Evolutionary conservation across 1,140 invertebrate genomes (phyloP).

Genomic region (Belonocnema kinseyi): DNA sequence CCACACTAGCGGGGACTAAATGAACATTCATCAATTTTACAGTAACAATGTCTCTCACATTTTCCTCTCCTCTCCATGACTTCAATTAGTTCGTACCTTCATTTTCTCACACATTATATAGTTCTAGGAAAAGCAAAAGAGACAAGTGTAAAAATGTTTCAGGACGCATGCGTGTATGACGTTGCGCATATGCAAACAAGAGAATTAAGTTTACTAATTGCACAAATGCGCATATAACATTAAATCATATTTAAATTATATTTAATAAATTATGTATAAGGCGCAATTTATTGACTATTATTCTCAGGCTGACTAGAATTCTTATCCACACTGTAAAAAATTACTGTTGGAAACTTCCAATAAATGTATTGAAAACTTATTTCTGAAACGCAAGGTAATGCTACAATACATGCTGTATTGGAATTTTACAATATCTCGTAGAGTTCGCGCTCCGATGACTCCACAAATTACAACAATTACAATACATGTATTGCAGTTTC

Average conservation of each 20-base stretch:
- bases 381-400: no score
- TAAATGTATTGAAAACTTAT: no score
- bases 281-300: not conserved
- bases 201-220: not conserved
- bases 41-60: not conserved
- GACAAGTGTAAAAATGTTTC: not conserved
- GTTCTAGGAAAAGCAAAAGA: not conserved
- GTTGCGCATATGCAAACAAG: slow-evolving; percentile 21
- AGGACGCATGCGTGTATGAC: not conserved
- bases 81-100: not conserved
- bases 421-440: no score
- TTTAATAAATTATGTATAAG: not conserved
- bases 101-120: slow-evolving; percentile 3
- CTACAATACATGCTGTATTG: no score
- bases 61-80: not conserved
- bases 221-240: slow-evolving; percentile 24
- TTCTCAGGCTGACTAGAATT: not conserved
- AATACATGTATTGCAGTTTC: no score
- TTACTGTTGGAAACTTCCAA: no score
- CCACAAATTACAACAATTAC: no score
- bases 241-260: not conserved
- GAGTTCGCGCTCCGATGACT: no score
- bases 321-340: not conserved
- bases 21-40: slow-evolving; percentile 27
- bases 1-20: not conserved